Conservation (phyloP, 2,797 vertebrate species). For the Macrochelys suwanniensis region DNA sequence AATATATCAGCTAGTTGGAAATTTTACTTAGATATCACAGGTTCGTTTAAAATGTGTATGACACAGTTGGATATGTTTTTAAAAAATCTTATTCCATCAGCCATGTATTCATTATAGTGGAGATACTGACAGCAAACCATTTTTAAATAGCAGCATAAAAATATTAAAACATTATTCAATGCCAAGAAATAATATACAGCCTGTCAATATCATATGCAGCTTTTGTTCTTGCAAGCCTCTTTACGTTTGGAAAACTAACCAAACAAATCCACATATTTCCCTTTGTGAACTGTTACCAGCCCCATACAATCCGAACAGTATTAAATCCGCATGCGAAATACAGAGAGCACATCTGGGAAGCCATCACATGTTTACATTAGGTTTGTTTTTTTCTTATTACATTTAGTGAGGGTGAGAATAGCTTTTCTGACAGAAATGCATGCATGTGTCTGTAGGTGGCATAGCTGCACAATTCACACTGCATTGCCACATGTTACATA, state of each 20-base stretch:
- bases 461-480: constrained; percentile 69
- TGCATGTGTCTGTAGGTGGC: constrained; percentile 74
- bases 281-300: neutral
- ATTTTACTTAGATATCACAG: constrained; percentile 36
- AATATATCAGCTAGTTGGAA: neutral
- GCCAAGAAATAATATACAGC: neutral
- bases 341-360: neutral
- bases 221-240: neutral
- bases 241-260: constrained; percentile 14
- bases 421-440: constrained; percentile 62
- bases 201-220: neutral
- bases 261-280: neutral
- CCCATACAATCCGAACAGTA: neutral
- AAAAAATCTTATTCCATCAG: neutral
- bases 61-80: neutral
- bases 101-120: neutral
- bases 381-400: neutral
- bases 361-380: neutral
- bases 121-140: neutral
- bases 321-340: neutral
- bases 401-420: constrained; percentile 33
- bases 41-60: neutral
- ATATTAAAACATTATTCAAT: neutral
- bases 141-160: neutral
- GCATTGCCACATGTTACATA: neutral